Base-by-base conservation (phyloP, 2,113 vertebrate species). In the Chionodraco myersi region DNA sequence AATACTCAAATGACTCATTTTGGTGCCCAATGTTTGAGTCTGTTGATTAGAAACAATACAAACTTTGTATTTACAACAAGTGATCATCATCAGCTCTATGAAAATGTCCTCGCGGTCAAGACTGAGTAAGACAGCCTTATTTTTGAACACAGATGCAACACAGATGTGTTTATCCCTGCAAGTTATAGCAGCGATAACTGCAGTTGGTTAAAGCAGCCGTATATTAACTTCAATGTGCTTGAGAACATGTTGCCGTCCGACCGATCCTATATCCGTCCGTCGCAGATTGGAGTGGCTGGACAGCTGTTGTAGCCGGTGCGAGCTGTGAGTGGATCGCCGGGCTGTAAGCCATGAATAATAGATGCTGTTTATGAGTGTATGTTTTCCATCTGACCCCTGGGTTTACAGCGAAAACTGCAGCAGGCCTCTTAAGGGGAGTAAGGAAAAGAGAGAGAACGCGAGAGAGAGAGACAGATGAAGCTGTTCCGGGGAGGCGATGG, bases 321-420 rank as follows among this genome's bases (percentile, higher is more conserved):
- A 72, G 81, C 86, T 89, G 84, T 83, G 89, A 94, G 92, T 91
- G 89, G 92, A 90, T 94, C 91, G 47, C 83, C 71, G 83, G 90
- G 90, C 92, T 92, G 86, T 80, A 80, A 74, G 84, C 77, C 89
- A 93, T 96, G 92, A 96, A 96, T 95, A 95, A 96, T 96, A 95
- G 88, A 96, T 95, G 93, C 91, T 95, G 94, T 96, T 96, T 95
- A 95, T 95, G 94, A 95, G 94, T 94, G 93, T 94, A 93, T 91
- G 93, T 94, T 94, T 96, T 95, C 95, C 93, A 95, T 94, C 94
- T 95, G 94, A 95, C 95, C 95, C 95, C 91, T 93, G 95, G 94
- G 95, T 93, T 94, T 93, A 76, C 92, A 91, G 87, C 73, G 76
- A 92, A 92, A 94, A 93, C 87, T 92, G 82, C 78, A 91, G 90